A percentile compares a stretch with the other conserved stretches of the same genome.
These are phyloP conservation scores for Drosophila nigritarsus DNA, from an alignment of 2,888 invertebrate species.

Conservation along the genomic window DNA sequence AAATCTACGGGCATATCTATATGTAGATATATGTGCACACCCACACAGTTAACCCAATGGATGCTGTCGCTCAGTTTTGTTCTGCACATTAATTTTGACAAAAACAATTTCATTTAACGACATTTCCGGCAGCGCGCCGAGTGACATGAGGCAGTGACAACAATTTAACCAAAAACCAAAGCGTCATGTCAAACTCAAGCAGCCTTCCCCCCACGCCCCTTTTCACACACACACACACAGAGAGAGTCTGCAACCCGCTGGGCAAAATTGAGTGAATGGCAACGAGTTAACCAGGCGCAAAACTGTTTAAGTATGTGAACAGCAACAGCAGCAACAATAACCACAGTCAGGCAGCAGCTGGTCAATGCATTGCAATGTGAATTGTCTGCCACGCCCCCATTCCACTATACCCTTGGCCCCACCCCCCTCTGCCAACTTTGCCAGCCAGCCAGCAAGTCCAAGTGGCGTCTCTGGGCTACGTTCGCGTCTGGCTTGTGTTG, in stretches of 20 bases:
- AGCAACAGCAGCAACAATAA: slow-evolving; percentile 44
- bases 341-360: slow-evolving; percentile 33
- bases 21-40: slow-evolving; percentile 12
- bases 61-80: slow-evolving; percentile 43
- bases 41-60: slow-evolving; percentile 62
- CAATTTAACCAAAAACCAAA: slow-evolving; percentile 38
- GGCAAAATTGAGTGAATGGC: slow-evolving; percentile 34
- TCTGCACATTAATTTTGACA: slow-evolving; percentile 74
- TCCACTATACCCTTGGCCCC: neutral
- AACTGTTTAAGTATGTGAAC: slow-evolving; percentile 69
- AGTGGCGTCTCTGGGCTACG: slow-evolving; percentile 3
- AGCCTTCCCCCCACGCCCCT: neutral
- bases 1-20: slow-evolving; percentile 29
- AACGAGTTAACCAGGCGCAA: slow-evolving; percentile 74
- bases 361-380: slow-evolving; percentile 66
- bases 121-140: slow-evolving; percentile 64
- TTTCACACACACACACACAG: neutral
- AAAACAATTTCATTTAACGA: slow-evolving; percentile 75
- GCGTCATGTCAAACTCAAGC: slow-evolving; percentile 8
- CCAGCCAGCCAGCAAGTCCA: slow-evolving; percentile 1
- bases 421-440: neutral
- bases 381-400: slow-evolving; percentile 18
- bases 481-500: slow-evolving; percentile 24
- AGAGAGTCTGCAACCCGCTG: neutral
- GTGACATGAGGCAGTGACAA: slow-evolving; percentile 26